These are phyloP conservation scores for Sprattus sprattus DNA, from an alignment of 2,113 vertebrate species.

Conservation along the genomic window DNA sequence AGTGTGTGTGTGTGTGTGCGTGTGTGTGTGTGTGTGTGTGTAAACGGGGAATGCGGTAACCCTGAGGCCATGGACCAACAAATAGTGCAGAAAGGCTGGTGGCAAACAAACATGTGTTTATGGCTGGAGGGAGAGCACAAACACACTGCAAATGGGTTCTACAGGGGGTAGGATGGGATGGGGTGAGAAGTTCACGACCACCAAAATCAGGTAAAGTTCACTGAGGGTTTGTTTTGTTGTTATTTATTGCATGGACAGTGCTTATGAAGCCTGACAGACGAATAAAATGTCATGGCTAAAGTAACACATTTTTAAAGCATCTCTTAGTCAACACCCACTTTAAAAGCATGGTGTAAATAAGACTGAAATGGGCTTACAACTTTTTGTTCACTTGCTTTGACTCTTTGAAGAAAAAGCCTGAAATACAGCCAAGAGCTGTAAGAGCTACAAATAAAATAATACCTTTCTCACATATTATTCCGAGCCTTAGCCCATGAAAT, in stretches of 20 bases:
- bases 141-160: not conserved
- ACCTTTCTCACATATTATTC: not conserved
- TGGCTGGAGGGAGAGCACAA: not conserved
- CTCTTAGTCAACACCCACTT: not conserved
- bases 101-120: constrained; percentile 6
- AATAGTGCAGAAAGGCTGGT: not conserved
- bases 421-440: too few relatives aligned
- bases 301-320: not conserved
- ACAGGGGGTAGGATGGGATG: not conserved
- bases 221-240: not conserved
- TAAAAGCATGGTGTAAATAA: not conserved
- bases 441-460: not conserved
- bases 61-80: not conserved
- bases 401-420: not conserved
- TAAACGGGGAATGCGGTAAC: not conserved
- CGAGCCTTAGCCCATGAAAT: too few relatives aligned
- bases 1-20: not conserved
- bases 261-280: not conserved
- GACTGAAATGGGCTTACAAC: not conserved
- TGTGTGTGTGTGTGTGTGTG: not conserved
- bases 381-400: not conserved
- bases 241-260: not conserved
- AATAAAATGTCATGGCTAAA: not conserved
- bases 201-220: constrained; percentile 7
- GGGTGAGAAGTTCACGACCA: not conserved